These are phyloP conservation scores for Leptothorax acervorum DNA, from an alignment of 2,888 invertebrate genomes.

Conservation along the genomic window DNA sequence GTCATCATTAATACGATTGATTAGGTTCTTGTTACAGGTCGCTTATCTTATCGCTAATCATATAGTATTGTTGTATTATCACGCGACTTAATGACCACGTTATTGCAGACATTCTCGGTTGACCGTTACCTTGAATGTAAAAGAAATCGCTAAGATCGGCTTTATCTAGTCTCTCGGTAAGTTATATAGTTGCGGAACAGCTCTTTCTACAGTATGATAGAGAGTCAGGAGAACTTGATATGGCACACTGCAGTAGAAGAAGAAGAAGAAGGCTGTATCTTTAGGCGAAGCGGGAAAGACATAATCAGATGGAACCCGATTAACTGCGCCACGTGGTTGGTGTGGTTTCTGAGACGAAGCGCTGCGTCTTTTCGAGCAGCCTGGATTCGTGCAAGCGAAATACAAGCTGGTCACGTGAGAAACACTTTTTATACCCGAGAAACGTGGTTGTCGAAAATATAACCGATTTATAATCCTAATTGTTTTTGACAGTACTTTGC, in stretches of 20 bases:
- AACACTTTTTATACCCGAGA: neutral
- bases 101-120: neutral
- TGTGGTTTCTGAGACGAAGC: neutral
- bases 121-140: neutral
- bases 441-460: neutral
- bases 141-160: neutral
- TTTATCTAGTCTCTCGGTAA: neutral
- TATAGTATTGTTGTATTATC: neutral
- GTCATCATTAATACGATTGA: neutral
- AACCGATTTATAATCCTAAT: neutral
- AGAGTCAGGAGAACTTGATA: neutral
- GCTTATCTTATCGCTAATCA: slow-evolving; percentile 4
- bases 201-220: neutral
- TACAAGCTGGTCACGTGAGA: neutral
- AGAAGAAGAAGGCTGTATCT: neutral
- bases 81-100: neutral
- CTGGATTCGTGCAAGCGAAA: no score
- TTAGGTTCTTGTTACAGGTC: neutral
- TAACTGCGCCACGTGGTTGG: neutral
- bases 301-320: neutral
- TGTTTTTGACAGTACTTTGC: neutral
- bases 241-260: neutral
- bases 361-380: neutral
- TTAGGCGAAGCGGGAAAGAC: neutral
- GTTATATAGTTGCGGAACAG: neutral